phyloP scores from a whole-genome alignment of 2,797 vertebrate genomes.

The Anguilla anguilla region DNA sequence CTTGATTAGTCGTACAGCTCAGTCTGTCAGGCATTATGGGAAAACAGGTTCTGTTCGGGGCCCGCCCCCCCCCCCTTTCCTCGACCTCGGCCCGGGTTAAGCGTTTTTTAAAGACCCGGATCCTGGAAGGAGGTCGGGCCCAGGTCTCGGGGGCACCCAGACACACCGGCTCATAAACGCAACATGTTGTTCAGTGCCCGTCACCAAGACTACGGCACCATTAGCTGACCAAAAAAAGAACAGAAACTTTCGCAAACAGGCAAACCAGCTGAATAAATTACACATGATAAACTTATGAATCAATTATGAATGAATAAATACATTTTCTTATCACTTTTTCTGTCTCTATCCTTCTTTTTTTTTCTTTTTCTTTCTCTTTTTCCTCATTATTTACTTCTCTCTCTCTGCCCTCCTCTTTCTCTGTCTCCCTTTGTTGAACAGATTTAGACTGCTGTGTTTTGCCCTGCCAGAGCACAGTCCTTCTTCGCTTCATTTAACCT shows the following conservation, averaged over 20 bases:
- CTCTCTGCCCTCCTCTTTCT: neutral
- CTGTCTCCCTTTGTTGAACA: neutral
- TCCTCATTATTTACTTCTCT: neutral
- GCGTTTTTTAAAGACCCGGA: neutral
- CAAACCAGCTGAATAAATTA: neutral
- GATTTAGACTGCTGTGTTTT: neutral
- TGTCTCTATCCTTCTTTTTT: neutral
- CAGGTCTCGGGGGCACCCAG: neutral
- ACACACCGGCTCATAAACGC: neutral
- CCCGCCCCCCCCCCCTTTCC: neutral
- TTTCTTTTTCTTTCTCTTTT: too few species aligned
- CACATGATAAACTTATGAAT: too few species aligned
- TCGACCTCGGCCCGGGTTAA: neutral
- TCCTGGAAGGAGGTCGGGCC: neutral
- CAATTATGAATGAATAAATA: too few species aligned
- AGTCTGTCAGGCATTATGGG: neutral
- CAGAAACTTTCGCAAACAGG: neutral
- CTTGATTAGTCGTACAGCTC: neutral
- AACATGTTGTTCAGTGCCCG: neutral
- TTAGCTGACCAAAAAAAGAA: neutral
- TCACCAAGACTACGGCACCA: neutral
- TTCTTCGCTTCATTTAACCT: conserved; percentile 8
- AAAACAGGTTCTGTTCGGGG: neutral
- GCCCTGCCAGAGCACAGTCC: neutral
- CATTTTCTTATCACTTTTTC: neutral